A percentile compares a stretch with the other conserved stretches of the same genome.
Evolutionary conservation across 2,888 invertebrate genomes (phyloP).

Genomic region (Eupithecia subumbrata): DNA sequence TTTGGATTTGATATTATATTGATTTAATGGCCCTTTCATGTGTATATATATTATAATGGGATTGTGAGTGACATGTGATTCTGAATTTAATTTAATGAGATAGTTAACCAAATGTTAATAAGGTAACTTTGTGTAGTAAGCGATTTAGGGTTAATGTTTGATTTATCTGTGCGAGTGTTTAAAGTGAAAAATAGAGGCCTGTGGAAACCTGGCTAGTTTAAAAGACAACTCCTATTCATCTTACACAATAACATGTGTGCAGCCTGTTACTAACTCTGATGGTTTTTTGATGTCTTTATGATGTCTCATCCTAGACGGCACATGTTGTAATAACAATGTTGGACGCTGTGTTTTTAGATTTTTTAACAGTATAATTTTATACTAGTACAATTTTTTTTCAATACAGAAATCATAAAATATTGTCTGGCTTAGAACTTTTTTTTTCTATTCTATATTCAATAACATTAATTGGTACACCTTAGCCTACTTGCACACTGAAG

Average conservation of each 20-base stretch:
- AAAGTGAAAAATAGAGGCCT: not conserved
- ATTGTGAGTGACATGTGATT: not conserved
- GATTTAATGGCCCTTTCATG: not conserved
- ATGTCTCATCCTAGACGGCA: slow-evolving; percentile 70
- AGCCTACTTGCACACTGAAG: not conserved
- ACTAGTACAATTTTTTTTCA: not conserved
- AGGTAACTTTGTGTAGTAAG: not conserved
- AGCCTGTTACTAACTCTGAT: slow-evolving; percentile 74
- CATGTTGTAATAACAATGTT: slow-evolving; percentile 40
- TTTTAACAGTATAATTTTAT: not conserved
- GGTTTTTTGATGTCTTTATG: slow-evolving; percentile 81
- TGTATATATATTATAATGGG: not conserved
- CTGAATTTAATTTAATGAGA: not conserved
- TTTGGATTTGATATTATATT: not conserved
- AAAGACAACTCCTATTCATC: slow-evolving; percentile 41
- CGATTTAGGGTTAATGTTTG: not conserved
- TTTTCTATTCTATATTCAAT: not conserved
- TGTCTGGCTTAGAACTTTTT: not conserved
- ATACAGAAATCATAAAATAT: not conserved
- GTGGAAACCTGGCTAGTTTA: slow-evolving; percentile 1
- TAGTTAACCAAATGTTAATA: not conserved
- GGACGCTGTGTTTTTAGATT: slow-evolving; percentile 54
- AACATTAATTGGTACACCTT: not conserved
- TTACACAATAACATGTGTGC: slow-evolving; percentile 61
- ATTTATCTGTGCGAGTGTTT: not conserved